Conservation (phyloP, 2,113 vertebrate genomes). For the Motacilla tschutschensis region DNA sequence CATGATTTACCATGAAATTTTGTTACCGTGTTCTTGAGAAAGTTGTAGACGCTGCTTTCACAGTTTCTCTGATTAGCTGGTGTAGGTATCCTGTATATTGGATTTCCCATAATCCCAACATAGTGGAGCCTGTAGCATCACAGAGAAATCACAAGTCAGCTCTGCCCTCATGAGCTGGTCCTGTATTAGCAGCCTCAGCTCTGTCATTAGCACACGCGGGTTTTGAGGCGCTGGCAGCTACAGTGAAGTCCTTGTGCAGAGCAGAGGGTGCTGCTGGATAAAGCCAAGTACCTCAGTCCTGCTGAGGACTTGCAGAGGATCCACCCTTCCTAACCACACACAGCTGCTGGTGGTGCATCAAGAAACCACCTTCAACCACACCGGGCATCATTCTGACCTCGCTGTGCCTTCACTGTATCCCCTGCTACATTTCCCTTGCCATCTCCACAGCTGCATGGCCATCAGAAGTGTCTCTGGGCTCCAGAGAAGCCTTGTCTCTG, state of each 20-base stretch:
- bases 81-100: fast-evolving
- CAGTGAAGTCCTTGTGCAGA: not conserved
- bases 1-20: not conserved
- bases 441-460: not conserved
- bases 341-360: not conserved
- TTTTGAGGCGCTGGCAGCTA: not conserved
- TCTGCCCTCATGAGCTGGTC: not conserved
- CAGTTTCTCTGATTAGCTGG: not conserved
- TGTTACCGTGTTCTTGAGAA: not conserved
- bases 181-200: not conserved
- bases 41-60: not conserved
- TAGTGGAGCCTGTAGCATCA: not conserved
- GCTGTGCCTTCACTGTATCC: not conserved
- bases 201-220: not conserved
- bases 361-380: not conserved
- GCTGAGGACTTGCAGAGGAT: not conserved
- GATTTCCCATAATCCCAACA: not conserved
- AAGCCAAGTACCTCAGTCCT: not conserved
- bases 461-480: not conserved
- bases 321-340: not conserved
- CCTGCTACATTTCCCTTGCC: not conserved
- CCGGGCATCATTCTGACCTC: not conserved
- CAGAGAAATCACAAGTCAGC: not conserved
- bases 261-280: not conserved
- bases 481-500: not conserved